Evolutionary conservation across 2,797 vertebrate genomes (phyloP).

Genomic region (Chaunax sp.): DNA sequence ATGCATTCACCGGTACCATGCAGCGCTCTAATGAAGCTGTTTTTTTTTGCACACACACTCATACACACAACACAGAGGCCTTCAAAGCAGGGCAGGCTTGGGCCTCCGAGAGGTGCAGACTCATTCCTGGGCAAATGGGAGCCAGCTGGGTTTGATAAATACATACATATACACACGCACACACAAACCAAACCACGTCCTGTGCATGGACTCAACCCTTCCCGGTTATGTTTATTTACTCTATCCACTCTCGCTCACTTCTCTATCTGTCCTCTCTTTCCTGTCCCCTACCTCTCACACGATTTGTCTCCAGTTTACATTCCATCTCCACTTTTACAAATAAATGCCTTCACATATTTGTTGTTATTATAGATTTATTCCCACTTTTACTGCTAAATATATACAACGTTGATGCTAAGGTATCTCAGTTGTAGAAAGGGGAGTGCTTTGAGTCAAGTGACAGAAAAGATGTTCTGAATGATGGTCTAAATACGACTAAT

Average conservation of each 20-base stretch:
- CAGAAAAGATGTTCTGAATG: background rate
- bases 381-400: slow-evolving; percentile 19
- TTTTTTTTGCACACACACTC: slow-evolving; percentile 51
- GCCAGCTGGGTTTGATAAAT: slow-evolving; percentile 83
- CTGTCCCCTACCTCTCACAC: slow-evolving; percentile 56
- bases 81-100: slow-evolving; percentile 75
- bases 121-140: slow-evolving; percentile 84
- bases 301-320: slow-evolving; percentile 41
- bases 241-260: slow-evolving; percentile 64
- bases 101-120: slow-evolving; percentile 82
- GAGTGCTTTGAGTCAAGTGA: background rate
- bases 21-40: slow-evolving; percentile 68
- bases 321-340: slow-evolving; percentile 34
- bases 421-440: slow-evolving; percentile 1
- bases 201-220: slow-evolving; percentile 80
- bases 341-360: slow-evolving; percentile 56
- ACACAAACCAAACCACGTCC: slow-evolving; percentile 76
- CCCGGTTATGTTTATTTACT: slow-evolving; percentile 81
- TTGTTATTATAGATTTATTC: slow-evolving; percentile 29
- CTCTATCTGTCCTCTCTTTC: slow-evolving; percentile 76
- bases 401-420: slow-evolving; percentile 8
- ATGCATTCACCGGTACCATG: slow-evolving; percentile 59
- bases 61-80: slow-evolving; percentile 61
- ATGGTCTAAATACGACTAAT: background rate
- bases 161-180: slow-evolving; percentile 61